Evolutionary conservation across 35 echinoderm and acorn worm species (phyloP).

Genomic region (Ophiothrix spiculata): DNA sequence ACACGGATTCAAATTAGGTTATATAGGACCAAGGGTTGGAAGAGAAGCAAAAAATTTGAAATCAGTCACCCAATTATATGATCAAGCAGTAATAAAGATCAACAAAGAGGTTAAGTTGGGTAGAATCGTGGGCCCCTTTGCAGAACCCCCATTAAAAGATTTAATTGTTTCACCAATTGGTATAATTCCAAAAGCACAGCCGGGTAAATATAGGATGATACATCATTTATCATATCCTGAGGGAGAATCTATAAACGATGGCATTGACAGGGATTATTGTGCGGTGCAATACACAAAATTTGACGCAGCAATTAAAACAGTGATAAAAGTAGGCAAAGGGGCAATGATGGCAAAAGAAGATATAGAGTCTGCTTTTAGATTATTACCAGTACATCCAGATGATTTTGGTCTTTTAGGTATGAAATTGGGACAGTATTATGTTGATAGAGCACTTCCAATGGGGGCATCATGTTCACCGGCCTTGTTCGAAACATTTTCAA

Average conservation of each 20-base stretch:
- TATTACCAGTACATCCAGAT: no score
- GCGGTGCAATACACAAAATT: not conserved
- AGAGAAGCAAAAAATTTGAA: no score
- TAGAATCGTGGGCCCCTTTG: no score
- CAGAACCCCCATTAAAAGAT: no score
- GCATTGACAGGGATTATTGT: slow-evolving; percentile 9
- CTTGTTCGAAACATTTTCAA: not conserved
- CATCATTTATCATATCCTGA: slow-evolving; percentile 39
- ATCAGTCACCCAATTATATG: no score
- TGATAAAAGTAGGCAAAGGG: not conserved
- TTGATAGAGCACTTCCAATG: slow-evolving; percentile 6
- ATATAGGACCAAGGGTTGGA: no score
- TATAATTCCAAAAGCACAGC: slow-evolving; percentile 28
- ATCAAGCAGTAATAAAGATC: no score
- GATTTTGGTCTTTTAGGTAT: no score
- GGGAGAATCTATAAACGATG: slow-evolving; percentile 37
- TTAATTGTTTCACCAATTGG: slow-evolving; percentile 46
- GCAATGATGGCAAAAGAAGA: slow-evolving; percentile 10
- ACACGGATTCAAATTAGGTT: no score
- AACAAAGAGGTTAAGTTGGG: no score
- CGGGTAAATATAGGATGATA: slow-evolving; percentile 31
- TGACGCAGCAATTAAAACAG: not conserved
- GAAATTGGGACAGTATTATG: slow-evolving; percentile 22
- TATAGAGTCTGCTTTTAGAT: slow-evolving; percentile 20
- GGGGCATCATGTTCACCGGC: not conserved